These are phyloP conservation scores for Bubo scandiacus DNA, from an alignment of 2,113 vertebrate genomes.

Conservation along the genomic window DNA sequence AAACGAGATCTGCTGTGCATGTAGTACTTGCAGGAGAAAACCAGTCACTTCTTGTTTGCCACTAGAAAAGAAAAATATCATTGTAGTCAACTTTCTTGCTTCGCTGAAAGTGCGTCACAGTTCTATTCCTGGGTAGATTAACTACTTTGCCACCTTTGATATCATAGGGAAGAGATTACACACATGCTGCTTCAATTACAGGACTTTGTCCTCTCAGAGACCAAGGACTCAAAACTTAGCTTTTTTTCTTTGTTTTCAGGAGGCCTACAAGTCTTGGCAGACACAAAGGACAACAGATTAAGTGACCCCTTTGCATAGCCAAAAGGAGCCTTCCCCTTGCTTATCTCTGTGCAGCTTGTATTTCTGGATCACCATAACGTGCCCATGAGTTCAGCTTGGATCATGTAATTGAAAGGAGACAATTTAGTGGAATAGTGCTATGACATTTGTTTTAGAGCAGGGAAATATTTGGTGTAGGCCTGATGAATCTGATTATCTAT, in stretches of 20 bases:
- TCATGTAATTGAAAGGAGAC: neutral
- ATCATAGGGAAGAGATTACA: neutral
- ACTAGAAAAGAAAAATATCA: slow-evolving; percentile 53
- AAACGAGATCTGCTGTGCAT: slow-evolving; percentile 22
- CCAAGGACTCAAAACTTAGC: neutral
- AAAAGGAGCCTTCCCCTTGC: neutral
- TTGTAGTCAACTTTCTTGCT: neutral
- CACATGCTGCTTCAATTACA: neutral
- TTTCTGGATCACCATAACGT: neutral
- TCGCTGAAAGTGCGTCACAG: neutral
- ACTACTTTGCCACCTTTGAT: neutral
- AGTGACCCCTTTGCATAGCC: neutral
- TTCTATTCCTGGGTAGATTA: neutral
- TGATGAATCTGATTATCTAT: neutral
- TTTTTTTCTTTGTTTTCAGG: neutral
- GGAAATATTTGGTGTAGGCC: neutral
- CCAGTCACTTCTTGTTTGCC: slow-evolving; percentile 45
- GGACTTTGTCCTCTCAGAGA: neutral
- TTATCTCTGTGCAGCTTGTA: neutral
- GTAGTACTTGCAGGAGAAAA: slow-evolving; percentile 42
- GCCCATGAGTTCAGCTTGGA: neutral
- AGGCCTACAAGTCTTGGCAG: neutral
- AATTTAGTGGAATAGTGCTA: neutral
- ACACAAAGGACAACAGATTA: neutral
- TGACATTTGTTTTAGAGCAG: neutral